A percentile compares a stretch with the other conserved stretches of the same genome.
These are phyloP conservation scores for Ganaspis brasiliensis DNA, from an alignment of 2,888 invertebrate genomes.

Conservation along the genomic window DNA sequence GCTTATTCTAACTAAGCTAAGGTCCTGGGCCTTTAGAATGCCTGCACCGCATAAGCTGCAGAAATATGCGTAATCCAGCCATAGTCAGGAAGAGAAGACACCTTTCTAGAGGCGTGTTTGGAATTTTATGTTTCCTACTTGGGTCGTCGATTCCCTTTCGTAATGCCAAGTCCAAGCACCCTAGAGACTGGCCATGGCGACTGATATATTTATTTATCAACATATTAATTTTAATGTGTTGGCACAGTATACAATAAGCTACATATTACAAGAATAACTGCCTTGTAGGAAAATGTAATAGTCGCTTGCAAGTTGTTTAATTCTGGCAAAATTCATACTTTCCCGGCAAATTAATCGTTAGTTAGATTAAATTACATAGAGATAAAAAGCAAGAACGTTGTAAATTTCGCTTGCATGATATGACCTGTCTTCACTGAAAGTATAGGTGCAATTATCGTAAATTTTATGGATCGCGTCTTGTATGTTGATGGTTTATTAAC, in stretches of 20 bases:
- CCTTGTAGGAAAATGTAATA: not conserved
- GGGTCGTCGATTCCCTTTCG: not conserved
- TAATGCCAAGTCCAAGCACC: not conserved
- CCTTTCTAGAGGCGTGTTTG: slow-evolving; percentile 40
- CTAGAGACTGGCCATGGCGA: not conserved
- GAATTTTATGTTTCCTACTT: slow-evolving; percentile 37
- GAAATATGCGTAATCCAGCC: slow-evolving; percentile 40
- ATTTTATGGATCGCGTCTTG: slow-evolving; percentile 14
- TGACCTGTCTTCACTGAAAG: slow-evolving; percentile 3
- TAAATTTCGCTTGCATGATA: slow-evolving; percentile 8
- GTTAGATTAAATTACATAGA: not conserved
- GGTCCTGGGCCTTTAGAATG: slow-evolving; percentile 23
- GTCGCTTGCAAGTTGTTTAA: not conserved
- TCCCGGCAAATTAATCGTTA: not conserved
- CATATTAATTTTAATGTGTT: slow-evolving; percentile 19
- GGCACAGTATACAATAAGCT: not conserved
- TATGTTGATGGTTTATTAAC: slow-evolving; percentile 17
- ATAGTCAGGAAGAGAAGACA: slow-evolving; percentile 40
- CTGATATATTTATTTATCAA: not conserved
- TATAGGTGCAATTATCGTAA: slow-evolving; percentile 26
- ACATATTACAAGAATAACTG: not conserved
- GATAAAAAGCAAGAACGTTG: slow-evolving; percentile 6
- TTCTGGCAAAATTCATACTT: not conserved
- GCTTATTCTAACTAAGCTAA: slow-evolving; percentile 38
- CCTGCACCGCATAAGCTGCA: slow-evolving; percentile 42